Evolutionary conservation across 2,797 vertebrate genomes (phyloP).

Genomic region (Alauda arvensis): DNA sequence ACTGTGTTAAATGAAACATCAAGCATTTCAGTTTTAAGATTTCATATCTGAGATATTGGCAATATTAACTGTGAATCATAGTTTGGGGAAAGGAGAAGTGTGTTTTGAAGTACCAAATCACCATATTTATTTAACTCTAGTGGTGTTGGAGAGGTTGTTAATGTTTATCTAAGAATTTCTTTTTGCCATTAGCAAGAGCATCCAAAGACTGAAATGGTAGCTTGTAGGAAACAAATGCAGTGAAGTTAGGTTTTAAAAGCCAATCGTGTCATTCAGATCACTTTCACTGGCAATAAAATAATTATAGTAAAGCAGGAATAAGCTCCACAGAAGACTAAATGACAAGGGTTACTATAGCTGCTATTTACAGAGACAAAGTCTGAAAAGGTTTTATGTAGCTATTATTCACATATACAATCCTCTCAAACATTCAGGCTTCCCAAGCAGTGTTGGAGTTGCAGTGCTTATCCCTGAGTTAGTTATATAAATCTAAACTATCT

Average conservation of each 20-base stretch:
- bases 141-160: neutral
- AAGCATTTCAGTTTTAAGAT: neutral
- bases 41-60: neutral
- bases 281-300: neutral
- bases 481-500: neutral
- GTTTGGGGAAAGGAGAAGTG: neutral
- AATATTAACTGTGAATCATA: neutral
- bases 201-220: neutral
- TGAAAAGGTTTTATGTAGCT: neutral
- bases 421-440: neutral
- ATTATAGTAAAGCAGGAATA: neutral
- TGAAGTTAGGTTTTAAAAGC: neutral
- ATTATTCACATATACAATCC: neutral
- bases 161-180: neutral
- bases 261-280: neutral
- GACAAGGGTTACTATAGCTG: neutral
- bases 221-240: neutral
- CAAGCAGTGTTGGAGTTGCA: neutral
- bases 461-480: neutral
- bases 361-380: slow-evolving; percentile 1
- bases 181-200: neutral
- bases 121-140: neutral
- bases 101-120: neutral
- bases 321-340: neutral
- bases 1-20: neutral